These are phyloP conservation scores for Procavia capensis DNA, from an alignment of 2,113 vertebrate genomes.

Conservation along the genomic window DNA sequence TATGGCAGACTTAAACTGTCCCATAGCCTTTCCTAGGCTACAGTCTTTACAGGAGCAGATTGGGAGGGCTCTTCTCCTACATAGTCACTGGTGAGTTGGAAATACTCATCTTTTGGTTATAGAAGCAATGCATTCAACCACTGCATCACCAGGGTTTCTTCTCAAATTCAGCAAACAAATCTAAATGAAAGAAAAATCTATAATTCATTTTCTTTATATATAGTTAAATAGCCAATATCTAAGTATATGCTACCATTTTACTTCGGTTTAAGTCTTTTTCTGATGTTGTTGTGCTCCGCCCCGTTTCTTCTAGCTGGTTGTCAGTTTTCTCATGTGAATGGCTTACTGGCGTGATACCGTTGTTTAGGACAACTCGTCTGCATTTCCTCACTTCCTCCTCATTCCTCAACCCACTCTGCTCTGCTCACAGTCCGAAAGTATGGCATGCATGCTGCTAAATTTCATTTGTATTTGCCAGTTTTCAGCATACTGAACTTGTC, in stretches of 20 bases:
- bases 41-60: not conserved
- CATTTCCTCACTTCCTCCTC: not conserved
- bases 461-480: not conserved
- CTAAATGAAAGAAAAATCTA: conserved; percentile 4
- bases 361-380: not conserved
- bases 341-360: not conserved
- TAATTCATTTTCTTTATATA: conserved; percentile 36
- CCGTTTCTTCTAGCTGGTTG: not conserved
- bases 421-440: not conserved
- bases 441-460: not conserved
- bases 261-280: not conserved
- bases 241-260: conserved; percentile 27
- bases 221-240: conserved; percentile 21
- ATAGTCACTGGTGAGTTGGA: too few relatives aligned
- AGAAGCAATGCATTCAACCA: not conserved
- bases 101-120: not conserved
- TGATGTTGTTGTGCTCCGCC: not conserved
- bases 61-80: not conserved
- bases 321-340: not conserved
- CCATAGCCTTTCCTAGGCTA: not conserved
- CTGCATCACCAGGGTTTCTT: not conserved
- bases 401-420: not conserved
- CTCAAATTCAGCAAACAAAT: conserved; percentile 41
- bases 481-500: not conserved
- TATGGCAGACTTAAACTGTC: not conserved